Evolutionary conservation across 2,797 vertebrate genomes (phyloP).

Genomic region (Cynopterus sphinx): DNA sequence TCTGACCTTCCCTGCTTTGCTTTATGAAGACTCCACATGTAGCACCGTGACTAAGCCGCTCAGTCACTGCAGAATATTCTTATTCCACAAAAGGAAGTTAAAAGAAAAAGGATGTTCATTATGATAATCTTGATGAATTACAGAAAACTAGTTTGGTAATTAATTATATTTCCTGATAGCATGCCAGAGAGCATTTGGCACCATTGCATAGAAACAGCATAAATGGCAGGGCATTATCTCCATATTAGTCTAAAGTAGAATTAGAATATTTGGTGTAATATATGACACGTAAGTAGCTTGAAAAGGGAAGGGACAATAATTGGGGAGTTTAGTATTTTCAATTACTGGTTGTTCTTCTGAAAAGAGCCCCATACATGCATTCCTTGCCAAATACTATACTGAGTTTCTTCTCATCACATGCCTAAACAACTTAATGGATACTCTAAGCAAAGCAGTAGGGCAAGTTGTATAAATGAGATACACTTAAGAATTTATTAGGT

Average conservation of each 20-base stretch:
- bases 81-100: conserved; percentile 10
- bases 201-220: not conserved
- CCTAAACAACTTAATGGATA: conserved; percentile 17
- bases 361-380: not conserved
- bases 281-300: not conserved
- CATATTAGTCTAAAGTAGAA: not conserved
- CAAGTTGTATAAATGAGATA: not conserved
- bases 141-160: conserved; percentile 67
- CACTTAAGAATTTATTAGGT: conserved; percentile 33
- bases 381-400: not conserved
- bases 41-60: conserved; percentile 64
- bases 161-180: conserved; percentile 34
- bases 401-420: not conserved
- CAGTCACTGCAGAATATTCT: conserved; percentile 60
- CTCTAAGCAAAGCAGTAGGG: not conserved
- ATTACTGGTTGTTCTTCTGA: conserved; percentile 21
- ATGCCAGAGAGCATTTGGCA: conserved; percentile 9
- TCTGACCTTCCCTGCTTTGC: conserved; percentile 58
- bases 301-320: conserved; percentile 9
- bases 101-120: conserved; percentile 7
- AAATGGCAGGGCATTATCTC: not conserved
- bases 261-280: conserved; percentile 9
- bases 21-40: conserved; percentile 58
- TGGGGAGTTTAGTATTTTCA: not conserved
- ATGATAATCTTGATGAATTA: conserved; percentile 51